These are phyloP conservation scores for Belonocnema kinseyi DNA, from an alignment of 1,140 invertebrate genomes.

Conservation along the genomic window DNA sequence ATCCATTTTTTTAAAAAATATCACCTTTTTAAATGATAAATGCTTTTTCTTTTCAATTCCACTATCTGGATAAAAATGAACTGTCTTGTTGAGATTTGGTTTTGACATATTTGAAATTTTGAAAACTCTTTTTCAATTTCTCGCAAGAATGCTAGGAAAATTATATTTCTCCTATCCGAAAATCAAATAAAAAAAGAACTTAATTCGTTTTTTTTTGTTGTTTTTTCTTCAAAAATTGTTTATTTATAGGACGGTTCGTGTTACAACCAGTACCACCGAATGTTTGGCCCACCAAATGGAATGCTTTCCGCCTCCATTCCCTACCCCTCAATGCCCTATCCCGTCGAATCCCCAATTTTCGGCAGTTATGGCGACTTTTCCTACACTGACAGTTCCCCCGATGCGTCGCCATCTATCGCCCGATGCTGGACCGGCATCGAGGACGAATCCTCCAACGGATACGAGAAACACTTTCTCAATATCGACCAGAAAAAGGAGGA, in stretches of 20 bases:
- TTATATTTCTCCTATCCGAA: no score
- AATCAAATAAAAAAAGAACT: background rate
- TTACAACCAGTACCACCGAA: conserved; percentile 59
- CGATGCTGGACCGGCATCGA: conserved; percentile 52
- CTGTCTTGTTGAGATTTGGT: no score
- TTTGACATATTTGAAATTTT: no score
- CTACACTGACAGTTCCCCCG: conserved; percentile 60
- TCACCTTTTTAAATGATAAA: no score
- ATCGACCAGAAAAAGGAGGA: conserved; percentile 50
- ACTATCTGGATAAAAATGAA: no score
- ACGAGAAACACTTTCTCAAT: conserved; percentile 56
- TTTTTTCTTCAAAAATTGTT: background rate
- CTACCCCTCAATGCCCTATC: conserved; percentile 53
- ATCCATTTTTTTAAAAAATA: no score
- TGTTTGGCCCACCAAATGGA: conserved; percentile 55
- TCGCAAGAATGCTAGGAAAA: no score
- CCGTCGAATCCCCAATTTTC: conserved; percentile 58
- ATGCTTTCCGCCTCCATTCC: conserved; percentile 44
- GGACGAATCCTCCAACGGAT: conserved; percentile 48
- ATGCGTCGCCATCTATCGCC: conserved; percentile 56
- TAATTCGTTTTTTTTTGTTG: no score
- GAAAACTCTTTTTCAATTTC: no score
- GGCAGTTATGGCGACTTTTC: conserved; percentile 61
- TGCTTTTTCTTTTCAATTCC: no score
- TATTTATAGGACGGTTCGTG: conserved; percentile 57